Base-by-base conservation (phyloP, 2,888 invertebrate species). In the Hyppa rectilinea region DNA sequence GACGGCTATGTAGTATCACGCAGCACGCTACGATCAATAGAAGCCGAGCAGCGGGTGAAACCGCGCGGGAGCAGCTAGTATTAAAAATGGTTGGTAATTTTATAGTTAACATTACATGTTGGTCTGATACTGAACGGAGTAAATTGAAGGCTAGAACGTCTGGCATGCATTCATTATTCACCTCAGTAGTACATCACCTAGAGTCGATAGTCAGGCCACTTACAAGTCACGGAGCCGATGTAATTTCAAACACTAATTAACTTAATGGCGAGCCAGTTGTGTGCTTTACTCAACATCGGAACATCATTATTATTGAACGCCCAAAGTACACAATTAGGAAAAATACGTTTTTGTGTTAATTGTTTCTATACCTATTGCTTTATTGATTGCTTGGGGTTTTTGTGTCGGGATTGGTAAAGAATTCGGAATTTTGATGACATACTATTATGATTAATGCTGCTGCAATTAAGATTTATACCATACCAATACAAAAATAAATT, bases 171-270 rank as follows among this genome's bases (percentile, higher is more conserved):
- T 60, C 47, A 53, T 60, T 66, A 77, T 76, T 81, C 78, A 85
- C 82, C 78, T 84, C 80, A 76, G 75, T 75, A 76, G 75, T 75
- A 75, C 78, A 68, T 55, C 67, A 65, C 23, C 56, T 55, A 70
- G 69, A 70, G 72, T 73, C 79, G 82, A 84, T 77, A 81, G 83
- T 81, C 85, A 86, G 82, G 87, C 79, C 75, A 84, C 71, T 80
- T 52, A 61, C 69, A 66, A 79, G 82, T 78, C 75, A 66, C 71
- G 65, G 69, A 62, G 67, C 55, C 64, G 60, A 53, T 63, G 60
- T 69, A 47, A 79, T 68, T 79, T 62, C 65, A 75, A 75, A 65
- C 59, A 62, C 71, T 82, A 79, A 79, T 82, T 74, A 80, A 55
- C 59, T 75, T 82, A 82, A 82, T 75, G 62, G 62, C 14, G 45